These are phyloP conservation scores for Marcusenius ussheri DNA, from an alignment of 2,113 vertebrate genomes.

Conservation along the genomic window DNA sequence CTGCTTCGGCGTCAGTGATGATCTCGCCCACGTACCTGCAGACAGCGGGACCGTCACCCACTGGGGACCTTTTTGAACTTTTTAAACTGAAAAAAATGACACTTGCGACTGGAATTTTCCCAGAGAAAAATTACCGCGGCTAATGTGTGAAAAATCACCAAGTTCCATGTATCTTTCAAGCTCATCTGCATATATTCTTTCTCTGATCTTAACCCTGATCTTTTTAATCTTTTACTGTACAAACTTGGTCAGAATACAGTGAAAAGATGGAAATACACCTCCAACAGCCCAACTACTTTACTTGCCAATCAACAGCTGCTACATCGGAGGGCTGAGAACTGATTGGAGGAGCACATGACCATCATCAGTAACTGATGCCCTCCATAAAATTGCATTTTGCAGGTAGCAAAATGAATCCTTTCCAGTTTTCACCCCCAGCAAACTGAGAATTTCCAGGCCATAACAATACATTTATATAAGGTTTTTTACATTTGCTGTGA, in stretches of 20 bases:
- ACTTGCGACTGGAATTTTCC: not conserved
- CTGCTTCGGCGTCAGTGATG: slow-evolving; percentile 87
- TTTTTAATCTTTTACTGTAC: not conserved
- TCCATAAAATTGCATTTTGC: not conserved
- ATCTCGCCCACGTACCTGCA: slow-evolving; percentile 91
- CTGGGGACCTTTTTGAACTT: not conserved
- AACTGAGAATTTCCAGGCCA: not conserved
- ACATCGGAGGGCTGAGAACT: not conserved
- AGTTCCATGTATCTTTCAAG: not conserved
- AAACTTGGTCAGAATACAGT: not conserved
- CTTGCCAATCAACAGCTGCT: not conserved
- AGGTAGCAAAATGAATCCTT: not conserved
- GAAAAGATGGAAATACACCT: not conserved
- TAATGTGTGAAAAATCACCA: not conserved
- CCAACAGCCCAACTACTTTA: not conserved
- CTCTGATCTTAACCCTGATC: not conserved
- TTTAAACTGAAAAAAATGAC: not conserved
- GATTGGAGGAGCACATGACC: not conserved
- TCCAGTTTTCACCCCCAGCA: not conserved
- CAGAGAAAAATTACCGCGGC: not conserved
- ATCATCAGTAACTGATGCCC: not conserved
- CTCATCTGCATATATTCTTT: not conserved
- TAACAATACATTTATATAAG: not conserved
- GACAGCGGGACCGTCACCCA: slow-evolving; percentile 13
- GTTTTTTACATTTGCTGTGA: not conserved